phyloP scores from a whole-genome alignment of 2,797 vertebrate genomes.

The Rhincodon typus region DNA sequence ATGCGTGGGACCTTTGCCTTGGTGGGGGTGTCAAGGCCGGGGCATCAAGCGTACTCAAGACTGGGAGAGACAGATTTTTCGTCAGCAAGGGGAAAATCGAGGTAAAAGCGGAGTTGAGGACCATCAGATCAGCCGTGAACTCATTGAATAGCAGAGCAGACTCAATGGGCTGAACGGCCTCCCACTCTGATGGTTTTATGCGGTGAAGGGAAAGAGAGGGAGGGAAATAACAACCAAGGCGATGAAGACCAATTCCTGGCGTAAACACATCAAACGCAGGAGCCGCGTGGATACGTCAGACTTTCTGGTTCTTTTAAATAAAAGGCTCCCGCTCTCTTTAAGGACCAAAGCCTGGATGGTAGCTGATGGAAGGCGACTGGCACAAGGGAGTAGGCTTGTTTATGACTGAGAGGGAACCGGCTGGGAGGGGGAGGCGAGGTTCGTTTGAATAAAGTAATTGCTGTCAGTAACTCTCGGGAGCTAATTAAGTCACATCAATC shows the following conservation, averaged over 20 bases:
- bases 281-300: not conserved
- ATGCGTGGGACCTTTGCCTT: too few species aligned
- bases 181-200: not conserved
- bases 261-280: not conserved
- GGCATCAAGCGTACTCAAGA: too few species aligned
- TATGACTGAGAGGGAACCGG: not conserved
- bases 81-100: too few species aligned
- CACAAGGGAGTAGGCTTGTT: not conserved
- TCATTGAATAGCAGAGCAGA: too few species aligned
- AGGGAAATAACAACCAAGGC: not conserved
- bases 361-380: not conserved
- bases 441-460: not conserved
- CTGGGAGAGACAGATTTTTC: too few species aligned
- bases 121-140: too few species aligned
- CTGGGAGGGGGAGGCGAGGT: not conserved
- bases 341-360: not conserved
- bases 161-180: not conserved
- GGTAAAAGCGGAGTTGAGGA: too few species aligned
- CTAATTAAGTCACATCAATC: not conserved
- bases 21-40: too few species aligned
- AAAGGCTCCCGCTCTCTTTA: not conserved
- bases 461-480: not conserved
- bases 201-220: not conserved
- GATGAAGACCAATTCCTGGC: not conserved
- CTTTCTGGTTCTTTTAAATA: not conserved